A percentile compares a stretch with the other conserved stretches of the same genome.
Evolutionary conservation across 2,797 vertebrate genomes (phyloP).

Genomic region (Spea hammondii): DNA sequence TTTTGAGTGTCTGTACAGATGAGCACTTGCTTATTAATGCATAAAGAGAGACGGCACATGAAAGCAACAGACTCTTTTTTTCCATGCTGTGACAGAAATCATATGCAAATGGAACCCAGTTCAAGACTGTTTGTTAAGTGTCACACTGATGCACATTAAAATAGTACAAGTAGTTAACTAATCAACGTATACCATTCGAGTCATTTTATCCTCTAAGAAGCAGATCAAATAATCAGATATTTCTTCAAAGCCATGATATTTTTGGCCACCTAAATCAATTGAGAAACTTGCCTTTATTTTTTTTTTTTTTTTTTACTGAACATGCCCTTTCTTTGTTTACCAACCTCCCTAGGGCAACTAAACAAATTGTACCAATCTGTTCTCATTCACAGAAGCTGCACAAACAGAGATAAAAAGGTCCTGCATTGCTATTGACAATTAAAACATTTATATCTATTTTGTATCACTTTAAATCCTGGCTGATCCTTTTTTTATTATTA

Average conservation of each 20-base stretch:
- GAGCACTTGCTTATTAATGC: constrained; percentile 57
- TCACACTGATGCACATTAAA: constrained; percentile 65
- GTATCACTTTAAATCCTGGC: too few species aligned
- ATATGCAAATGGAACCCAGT: constrained; percentile 68
- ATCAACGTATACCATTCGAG: constrained; percentile 65
- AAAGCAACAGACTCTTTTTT: constrained; percentile 64
- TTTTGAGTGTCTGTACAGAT: constrained; percentile 48
- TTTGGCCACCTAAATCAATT: constrained; percentile 51
- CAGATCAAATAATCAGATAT: constrained; percentile 49
- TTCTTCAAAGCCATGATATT: constrained; percentile 50
- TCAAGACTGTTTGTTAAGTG: constrained; percentile 69
- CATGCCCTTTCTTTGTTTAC: constrained; percentile 52
- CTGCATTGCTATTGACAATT: constrained; percentile 11
- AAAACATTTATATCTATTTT: neutral
- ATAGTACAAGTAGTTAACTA: constrained; percentile 65
- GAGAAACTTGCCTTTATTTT: constrained; percentile 40
- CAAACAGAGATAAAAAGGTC: constrained; percentile 11
- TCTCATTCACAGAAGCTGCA: constrained; percentile 29
- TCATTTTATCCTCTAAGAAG: constrained; percentile 66
- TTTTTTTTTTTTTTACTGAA: constrained; percentile 35
- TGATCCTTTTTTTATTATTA: too few species aligned
- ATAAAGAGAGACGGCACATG: constrained; percentile 64
- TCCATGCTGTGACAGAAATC: constrained; percentile 66
- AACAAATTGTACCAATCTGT: constrained; percentile 48
- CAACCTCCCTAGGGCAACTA: constrained; percentile 46